Evolutionary conservation across 1,140 invertebrate species (phyloP).

Genomic region (Brachionus asplanchnoidis): DNA sequence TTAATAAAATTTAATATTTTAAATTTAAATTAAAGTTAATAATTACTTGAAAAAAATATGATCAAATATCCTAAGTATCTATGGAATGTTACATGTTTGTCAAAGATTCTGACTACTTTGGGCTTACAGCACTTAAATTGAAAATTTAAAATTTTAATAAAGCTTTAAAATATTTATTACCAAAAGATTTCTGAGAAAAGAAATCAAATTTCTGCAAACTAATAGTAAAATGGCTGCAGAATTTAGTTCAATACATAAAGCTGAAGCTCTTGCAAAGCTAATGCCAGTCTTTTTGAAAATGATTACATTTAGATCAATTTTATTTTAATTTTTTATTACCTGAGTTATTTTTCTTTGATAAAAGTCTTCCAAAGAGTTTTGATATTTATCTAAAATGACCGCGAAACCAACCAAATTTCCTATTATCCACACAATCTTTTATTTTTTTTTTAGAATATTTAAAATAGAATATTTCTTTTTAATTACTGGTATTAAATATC

Average conservation of each 20-base stretch:
- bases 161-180: background rate
- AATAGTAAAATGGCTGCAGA: slow-evolving; percentile 53
- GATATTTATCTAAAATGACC: background rate
- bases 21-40: background rate
- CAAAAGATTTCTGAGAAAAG: slow-evolving; percentile 46
- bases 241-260: slow-evolving; percentile 53
- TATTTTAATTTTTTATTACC: background rate
- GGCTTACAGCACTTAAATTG: background rate
- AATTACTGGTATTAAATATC: background rate
- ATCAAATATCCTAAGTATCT: slow-evolving; percentile 14
- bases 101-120: slow-evolving; percentile 5
- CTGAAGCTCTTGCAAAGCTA: slow-evolving; percentile 50
- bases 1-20: background rate
- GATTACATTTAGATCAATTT: background rate
- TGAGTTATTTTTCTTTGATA: background rate
- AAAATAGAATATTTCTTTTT: too few species aligned
- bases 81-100: slow-evolving; percentile 25
- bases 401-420: background rate
- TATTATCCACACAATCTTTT: background rate
- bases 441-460: background rate
- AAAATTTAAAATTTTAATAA: background rate
- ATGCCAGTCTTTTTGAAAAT: background rate
- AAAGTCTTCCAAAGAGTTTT: background rate
- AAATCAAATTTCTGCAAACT: slow-evolving; percentile 54
- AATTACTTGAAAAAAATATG: slow-evolving; percentile 7